phyloP scores from a whole-genome alignment of 2,888 invertebrate genomes.

The Tolmerus cingulatus region DNA sequence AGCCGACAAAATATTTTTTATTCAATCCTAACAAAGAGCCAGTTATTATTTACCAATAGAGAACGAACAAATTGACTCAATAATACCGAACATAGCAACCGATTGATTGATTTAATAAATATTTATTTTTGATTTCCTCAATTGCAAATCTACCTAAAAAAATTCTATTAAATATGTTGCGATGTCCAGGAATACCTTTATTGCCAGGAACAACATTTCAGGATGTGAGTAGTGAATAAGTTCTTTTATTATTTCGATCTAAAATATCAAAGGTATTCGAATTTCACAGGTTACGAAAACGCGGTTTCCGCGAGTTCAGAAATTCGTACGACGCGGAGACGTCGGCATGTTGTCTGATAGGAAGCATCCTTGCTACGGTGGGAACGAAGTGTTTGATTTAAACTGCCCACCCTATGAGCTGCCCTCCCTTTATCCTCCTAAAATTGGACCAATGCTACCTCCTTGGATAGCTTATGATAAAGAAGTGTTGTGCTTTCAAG shows the following conservation, averaged over 20 bases:
- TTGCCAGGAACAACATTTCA: conserved; percentile 77
- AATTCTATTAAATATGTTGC: conserved; percentile 60
- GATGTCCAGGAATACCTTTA: conserved; percentile 74
- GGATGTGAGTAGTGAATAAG: conserved; percentile 67
- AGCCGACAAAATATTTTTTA: neutral
- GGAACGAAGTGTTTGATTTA: conserved; percentile 63
- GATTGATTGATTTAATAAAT: neutral
- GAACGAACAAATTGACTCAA: neutral
- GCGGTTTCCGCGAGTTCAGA: conserved; percentile 70
- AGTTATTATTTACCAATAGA: neutral
- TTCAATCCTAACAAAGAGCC: neutral
- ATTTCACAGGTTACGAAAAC: conserved; percentile 69
- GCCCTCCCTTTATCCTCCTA: conserved; percentile 78
- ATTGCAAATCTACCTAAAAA: neutral
- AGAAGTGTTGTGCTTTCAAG: conserved; percentile 69
- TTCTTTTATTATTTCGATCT: neutral
- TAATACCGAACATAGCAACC: neutral
- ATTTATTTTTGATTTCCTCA: neutral
- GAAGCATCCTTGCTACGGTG: conserved; percentile 67
- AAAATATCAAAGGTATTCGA: neutral
- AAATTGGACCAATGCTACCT: conserved; percentile 78
- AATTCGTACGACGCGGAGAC: conserved; percentile 69
- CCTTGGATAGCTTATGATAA: conserved; percentile 90
- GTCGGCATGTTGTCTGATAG: conserved; percentile 71
- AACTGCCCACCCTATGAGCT: conserved; percentile 66